These are phyloP conservation scores for Misgurnus mizolepis DNA, from an alignment of 2,113 vertebrate species.

Conservation along the genomic window DNA sequence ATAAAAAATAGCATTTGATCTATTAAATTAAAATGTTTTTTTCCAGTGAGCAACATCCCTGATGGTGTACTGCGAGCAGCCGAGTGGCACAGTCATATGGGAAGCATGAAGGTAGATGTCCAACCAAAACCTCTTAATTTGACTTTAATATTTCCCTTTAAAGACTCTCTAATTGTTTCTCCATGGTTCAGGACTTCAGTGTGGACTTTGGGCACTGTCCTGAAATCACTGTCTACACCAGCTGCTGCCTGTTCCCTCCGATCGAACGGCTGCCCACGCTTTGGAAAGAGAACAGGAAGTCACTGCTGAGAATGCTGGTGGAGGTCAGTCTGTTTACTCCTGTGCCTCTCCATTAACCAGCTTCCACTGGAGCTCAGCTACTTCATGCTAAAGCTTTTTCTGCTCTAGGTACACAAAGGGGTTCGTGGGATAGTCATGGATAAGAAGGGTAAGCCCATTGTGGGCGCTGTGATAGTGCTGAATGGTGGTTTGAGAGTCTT, in stretches of 20 bases:
- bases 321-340: constrained; percentile 79
- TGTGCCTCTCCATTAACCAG: not conserved
- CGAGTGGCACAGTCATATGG: constrained; percentile 91
- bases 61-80: constrained; percentile 90
- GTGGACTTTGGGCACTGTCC: constrained; percentile 91
- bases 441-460: constrained; percentile 86
- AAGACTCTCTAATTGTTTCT: constrained; percentile 25
- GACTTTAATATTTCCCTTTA: no score
- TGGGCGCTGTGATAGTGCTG: constrained; percentile 85
- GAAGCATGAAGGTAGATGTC: constrained; percentile 92
- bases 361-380: not conserved
- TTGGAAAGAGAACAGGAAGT: constrained; percentile 91
- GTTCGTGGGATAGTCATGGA: constrained; percentile 89
- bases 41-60: constrained; percentile 63
- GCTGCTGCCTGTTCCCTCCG: constrained; percentile 91
- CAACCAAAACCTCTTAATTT: not conserved
- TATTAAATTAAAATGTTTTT: not conserved
- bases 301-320: constrained; percentile 94
- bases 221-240: constrained; percentile 94
- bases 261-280: constrained; percentile 82
- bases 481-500: constrained; percentile 83
- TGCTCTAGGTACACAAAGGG: constrained; percentile 90
- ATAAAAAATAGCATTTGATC: not conserved
- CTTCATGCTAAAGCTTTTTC: constrained; percentile 9
- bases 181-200: constrained; percentile 86